Percentiles rank a stretch among this genome's conserved stretches.
Conservation (phyloP, 2,797 vertebrate species). For the Scarus forsteni region DNA sequence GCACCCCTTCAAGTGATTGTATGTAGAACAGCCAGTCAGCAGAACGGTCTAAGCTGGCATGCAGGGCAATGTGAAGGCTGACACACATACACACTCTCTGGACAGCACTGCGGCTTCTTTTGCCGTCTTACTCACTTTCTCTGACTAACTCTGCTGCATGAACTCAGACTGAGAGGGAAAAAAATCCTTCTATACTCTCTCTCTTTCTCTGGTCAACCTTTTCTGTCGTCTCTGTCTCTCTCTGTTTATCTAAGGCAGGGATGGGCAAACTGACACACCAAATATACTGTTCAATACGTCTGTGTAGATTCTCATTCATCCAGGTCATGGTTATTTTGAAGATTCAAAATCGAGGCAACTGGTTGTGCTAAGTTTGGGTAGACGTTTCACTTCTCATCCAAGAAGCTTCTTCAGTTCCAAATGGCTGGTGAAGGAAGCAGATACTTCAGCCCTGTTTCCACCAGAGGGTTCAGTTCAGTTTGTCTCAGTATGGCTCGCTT, state of each 20-base stretch:
- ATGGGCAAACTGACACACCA: no score
- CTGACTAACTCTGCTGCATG: conserved; percentile 44
- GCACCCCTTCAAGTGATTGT: conserved; percentile 58
- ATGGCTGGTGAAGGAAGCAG: no score
- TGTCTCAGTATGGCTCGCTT: no score
- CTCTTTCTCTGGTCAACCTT: neutral
- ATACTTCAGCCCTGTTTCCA: no score
- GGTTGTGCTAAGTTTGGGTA: no score
- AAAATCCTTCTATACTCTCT: conserved; percentile 7
- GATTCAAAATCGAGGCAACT: no score
- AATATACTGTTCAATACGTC: no score
- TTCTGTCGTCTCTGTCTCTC: neutral
- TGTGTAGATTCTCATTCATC: no score
- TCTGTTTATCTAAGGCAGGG: neutral
- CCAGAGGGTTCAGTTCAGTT: no score
- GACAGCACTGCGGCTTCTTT: conserved; percentile 48
- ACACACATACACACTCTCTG: conserved; percentile 13
- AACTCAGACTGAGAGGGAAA: conserved; percentile 9
- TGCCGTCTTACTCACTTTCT: conserved; percentile 56
- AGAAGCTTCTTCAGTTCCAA: no score
- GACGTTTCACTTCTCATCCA: no score
- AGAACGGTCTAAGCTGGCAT: conserved; percentile 66
- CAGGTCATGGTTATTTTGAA: no score
- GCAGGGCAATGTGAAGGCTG: conserved; percentile 58
- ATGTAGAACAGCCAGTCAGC: conserved; percentile 68